phyloP scores from a whole-genome alignment of 35 echinoderm and acorn worm species.

The Ptychodera flava region DNA sequence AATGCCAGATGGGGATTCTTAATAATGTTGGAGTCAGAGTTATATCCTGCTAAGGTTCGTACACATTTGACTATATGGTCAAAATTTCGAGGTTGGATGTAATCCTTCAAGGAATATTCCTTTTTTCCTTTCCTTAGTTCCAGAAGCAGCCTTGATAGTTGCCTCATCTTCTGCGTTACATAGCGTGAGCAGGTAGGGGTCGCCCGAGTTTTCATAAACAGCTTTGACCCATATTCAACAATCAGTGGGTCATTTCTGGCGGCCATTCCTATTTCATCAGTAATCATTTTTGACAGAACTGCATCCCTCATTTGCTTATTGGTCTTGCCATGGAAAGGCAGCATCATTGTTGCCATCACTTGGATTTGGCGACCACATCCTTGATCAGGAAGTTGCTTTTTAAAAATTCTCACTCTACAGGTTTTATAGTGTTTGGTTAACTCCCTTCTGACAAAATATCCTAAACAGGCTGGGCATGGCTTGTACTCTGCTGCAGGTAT shows the following conservation, averaged over 20 bases:
- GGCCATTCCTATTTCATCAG: slow-evolving; percentile 28
- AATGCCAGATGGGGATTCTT: not conserved
- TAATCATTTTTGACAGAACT: slow-evolving; percentile 29
- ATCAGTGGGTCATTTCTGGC: slow-evolving; percentile 48
- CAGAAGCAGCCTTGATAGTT: slow-evolving; percentile 28
- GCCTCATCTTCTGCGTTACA: slow-evolving; percentile 58
- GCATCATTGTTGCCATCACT: slow-evolving; percentile 21
- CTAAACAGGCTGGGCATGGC: slow-evolving; percentile 43
- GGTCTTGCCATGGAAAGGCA: slow-evolving; percentile 28
- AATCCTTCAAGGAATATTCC: slow-evolving; percentile 7
- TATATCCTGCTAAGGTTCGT: too few species aligned
- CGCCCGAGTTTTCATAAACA: slow-evolving; percentile 19
- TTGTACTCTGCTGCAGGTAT: slow-evolving; percentile 17
- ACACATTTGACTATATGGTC: not conserved
- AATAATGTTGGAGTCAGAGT: not conserved
- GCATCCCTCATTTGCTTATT: slow-evolving; percentile 10
- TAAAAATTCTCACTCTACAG: slow-evolving; percentile 6
- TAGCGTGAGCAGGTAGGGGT: slow-evolving; percentile 24
- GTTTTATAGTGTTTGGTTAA: slow-evolving; percentile 52
- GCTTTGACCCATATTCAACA: slow-evolving; percentile 27
- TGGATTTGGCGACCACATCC: slow-evolving; percentile 16
- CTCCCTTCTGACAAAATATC: slow-evolving; percentile 26
- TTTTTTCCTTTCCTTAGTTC: not conserved
- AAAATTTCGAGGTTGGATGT: slow-evolving; percentile 16
- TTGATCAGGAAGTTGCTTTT: too few species aligned